phyloP scores from a whole-genome alignment of 2,113 vertebrate genomes.

The Meriones unguiculatus region DNA sequence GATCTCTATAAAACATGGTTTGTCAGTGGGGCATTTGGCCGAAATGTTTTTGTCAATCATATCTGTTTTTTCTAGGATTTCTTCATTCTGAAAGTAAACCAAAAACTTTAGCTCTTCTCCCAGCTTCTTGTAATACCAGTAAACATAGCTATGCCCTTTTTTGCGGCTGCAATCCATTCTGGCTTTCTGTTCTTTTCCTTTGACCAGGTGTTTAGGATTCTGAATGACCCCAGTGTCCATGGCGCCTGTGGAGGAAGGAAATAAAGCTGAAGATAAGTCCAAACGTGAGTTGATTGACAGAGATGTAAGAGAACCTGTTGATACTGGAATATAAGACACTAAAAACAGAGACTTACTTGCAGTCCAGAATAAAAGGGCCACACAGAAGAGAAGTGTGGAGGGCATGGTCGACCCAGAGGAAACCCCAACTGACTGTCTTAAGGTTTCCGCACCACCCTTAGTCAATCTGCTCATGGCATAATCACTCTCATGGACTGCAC shows the following conservation, averaged over 20 bases:
- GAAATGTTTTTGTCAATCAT: accelerated
- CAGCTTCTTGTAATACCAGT: slow-evolving; percentile 60
- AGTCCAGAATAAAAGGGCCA: slow-evolving; percentile 21
- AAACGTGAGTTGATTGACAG: background rate
- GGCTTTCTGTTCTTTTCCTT: slow-evolving; percentile 46
- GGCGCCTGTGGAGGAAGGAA: slow-evolving; percentile 25
- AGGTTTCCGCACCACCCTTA: background rate
- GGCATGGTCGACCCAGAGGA: background rate
- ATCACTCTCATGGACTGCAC: background rate
- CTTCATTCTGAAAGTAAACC: background rate
- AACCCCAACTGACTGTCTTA: background rate
- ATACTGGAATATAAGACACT: background rate
- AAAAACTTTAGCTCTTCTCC: slow-evolving; percentile 44
- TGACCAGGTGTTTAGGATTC: slow-evolving; percentile 33
- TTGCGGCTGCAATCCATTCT: slow-evolving; percentile 12
- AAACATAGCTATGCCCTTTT: background rate
- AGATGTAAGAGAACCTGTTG: background rate
- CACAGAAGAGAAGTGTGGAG: background rate
- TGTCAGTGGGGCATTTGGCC: accelerated
- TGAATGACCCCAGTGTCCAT: slow-evolving; percentile 42
- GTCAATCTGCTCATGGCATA: background rate
- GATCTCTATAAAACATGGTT: slow-evolving; percentile 46
- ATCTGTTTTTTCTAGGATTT: accelerated
- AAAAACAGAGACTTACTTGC: background rate
- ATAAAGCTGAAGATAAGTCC: background rate